Conservation (phyloP, 53 echinoderm and acorn worm genomes). For the Arbacia lixula region DNA sequence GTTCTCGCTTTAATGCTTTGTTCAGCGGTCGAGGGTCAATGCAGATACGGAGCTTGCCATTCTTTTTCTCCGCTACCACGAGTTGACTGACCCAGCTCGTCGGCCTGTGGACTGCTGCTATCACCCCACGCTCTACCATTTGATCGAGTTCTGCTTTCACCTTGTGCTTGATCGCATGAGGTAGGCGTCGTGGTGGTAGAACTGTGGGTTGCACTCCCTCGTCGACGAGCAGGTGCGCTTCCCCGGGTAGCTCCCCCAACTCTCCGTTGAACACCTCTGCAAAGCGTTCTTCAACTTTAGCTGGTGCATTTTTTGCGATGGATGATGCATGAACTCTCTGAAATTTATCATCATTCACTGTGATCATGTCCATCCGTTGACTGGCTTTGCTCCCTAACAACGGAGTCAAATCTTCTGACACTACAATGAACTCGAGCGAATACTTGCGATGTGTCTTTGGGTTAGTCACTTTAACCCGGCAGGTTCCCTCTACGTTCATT, state of each 20-base stretch:
- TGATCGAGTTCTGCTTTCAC: conserved; percentile 52
- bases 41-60: conserved; percentile 57
- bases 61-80: conserved; percentile 54
- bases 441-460: conserved; percentile 58
- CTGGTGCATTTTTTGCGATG: too few relatives aligned
- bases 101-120: conserved; percentile 31
- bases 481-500: conserved; percentile 29
- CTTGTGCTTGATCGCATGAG: conserved; percentile 58
- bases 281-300: conserved; percentile 17
- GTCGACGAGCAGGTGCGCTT: conserved; percentile 9
- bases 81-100: conserved; percentile 58
- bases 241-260: conserved; percentile 9
- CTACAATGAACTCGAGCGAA: conserved; percentile 54
- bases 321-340: too few relatives aligned
- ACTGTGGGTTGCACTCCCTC: conserved; percentile 7
- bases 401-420: conserved; percentile 23
- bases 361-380: conserved; percentile 8
- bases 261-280: conserved; percentile 14
- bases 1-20: conserved; percentile 58
- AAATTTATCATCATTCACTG: conserved; percentile 10
- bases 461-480: conserved; percentile 30
- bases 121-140: conserved; percentile 32
- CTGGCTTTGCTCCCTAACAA: conserved; percentile 17
- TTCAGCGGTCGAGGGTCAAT: conserved; percentile 67
- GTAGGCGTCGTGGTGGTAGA: conserved; percentile 41